Evolutionary conservation across 64 coral and sea anemone species (phyloP), one percentile per base, ranked within the genome.

Genomic region (Stichodactyla mertensii): DNA sequence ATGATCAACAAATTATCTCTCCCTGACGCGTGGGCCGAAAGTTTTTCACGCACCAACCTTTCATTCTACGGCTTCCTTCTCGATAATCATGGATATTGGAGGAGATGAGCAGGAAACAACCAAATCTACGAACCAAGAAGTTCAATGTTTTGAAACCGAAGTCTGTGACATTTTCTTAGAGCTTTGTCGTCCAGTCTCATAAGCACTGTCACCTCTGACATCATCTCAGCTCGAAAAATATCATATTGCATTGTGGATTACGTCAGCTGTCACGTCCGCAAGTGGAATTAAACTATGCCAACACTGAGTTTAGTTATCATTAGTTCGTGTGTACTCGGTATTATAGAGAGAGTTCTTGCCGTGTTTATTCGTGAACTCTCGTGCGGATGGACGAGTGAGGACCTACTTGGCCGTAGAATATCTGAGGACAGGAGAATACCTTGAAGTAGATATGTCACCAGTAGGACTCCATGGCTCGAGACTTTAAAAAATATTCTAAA

Each of bases 151-250:
- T 61, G 12, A 61, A 26, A 45, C 4, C 22, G 71, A 77, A 77
- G 71, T 77, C n/a, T 77, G 27, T n/a, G 71, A 77, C 71, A 61
- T 45, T n/a, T 77, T 27, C 13, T 45, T 77, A 45, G 71, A 77
- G n/a, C 31, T 77, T 45, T 77, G 71, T n/a, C 71, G 71, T 27
- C 71, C 20, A 27, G 20, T 77, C 4, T 77, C 71, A 77, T 4
- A 77, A 5, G 22, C 31, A 27, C 22, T n/a, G 22, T 45, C 71
- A 16, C 18, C 22, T 27, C 22, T 45, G 10, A 45, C 22, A 16
- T 23, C 71, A 6, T 45, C 22, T 61, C 71, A 77, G 10, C 22
- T 45, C 10, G n/a, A 77, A 12, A 77, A n/a, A 14, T 77, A 77
- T 77, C 71, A 20, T 24, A 24, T 77, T 45, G 71, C 71, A 27